Evolutionary conservation across 2,113 vertebrate genomes (phyloP), one percentile per base, ranked within the genome.

Genomic region (Poeciliopsis retropinna): DNA sequence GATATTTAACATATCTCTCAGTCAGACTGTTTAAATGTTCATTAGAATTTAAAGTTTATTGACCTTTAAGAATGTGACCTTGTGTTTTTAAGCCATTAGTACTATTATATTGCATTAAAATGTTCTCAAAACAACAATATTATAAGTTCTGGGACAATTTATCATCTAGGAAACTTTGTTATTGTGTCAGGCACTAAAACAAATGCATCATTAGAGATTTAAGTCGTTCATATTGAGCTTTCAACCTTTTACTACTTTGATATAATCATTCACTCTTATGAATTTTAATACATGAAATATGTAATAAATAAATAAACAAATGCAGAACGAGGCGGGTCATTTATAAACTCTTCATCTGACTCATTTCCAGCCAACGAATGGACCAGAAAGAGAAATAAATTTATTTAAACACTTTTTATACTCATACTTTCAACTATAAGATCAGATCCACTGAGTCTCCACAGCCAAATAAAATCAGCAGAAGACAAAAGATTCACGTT

Each of bases 291-390:
- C 31, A 71, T 37, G 3, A 37, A 17, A 28, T 10, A 60, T 2
- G 15, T 2, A 34, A 34, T 27, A 4, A 5, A 19, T 25, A 27
- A 63, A 47, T 22, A 5, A 47, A 25, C 9, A 11, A 63, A 27
- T 17, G 3, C 27, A 60, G 28, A 68, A 70, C 19, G 41, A 19
- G 8, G 34, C 14, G 7, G 27, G n/a, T 64, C n/a, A 13, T 67
- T 13, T 66, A 67, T 34, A 63, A 67, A 34, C 11, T 39, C 67
- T 47, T 85, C 47, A 68, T 28, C 5, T 80, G 57, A 84, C 47
- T 75, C 82, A 57, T 72, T 29, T 39, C n/a, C 37, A 69, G 51
- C 0, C 2, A 37, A 30, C 11, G 13, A 68, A 72, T 64, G 28
- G 1, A 37, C 14, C 25, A 64, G 22, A 11, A 4, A 11, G 73